phyloP scores from a whole-genome alignment of 2,797 vertebrate genomes.

The Sebastes oblongus region DNA sequence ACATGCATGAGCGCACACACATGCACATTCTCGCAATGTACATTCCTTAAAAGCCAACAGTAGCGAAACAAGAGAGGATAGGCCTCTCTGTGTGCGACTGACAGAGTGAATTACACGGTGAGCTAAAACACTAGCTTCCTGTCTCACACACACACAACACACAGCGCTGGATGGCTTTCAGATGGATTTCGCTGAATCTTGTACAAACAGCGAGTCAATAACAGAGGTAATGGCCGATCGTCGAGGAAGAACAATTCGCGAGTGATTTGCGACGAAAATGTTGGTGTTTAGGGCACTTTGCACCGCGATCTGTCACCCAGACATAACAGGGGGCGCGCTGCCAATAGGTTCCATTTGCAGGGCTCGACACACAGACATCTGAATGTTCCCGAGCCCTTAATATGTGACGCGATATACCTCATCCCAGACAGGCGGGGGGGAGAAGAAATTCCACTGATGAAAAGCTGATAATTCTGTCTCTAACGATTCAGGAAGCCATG shows the following conservation, averaged over 20 bases:
- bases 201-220: constrained; percentile 76
- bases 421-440: background rate
- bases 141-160: constrained; percentile 45
- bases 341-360: constrained; percentile 59
- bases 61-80: constrained; percentile 73
- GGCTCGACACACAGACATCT: constrained; percentile 27
- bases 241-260: constrained; percentile 66
- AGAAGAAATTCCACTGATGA: constrained; percentile 49
- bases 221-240: constrained; percentile 65
- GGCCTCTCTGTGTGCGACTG: constrained; percentile 68
- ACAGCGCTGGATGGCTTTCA: constrained; percentile 69
- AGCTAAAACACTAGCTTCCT: constrained; percentile 72
- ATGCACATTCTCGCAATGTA: constrained; percentile 22
- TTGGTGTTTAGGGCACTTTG: constrained; percentile 69
- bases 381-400: constrained; percentile 23
- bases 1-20: constrained; percentile 23
- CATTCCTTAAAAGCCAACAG: constrained; percentile 72
- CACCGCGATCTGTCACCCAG: constrained; percentile 56
- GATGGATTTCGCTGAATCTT: constrained; percentile 70
- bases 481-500: constrained; percentile 58
- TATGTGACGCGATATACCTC: constrained; percentile 23
- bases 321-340: constrained; percentile 51
- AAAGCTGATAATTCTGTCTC: constrained; percentile 65
- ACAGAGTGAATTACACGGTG: constrained; percentile 77
- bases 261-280: constrained; percentile 70